These are phyloP conservation scores for Heliothis subflexa DNA, from an alignment of 1,140 invertebrate genomes.

Conservation along the genomic window DNA sequence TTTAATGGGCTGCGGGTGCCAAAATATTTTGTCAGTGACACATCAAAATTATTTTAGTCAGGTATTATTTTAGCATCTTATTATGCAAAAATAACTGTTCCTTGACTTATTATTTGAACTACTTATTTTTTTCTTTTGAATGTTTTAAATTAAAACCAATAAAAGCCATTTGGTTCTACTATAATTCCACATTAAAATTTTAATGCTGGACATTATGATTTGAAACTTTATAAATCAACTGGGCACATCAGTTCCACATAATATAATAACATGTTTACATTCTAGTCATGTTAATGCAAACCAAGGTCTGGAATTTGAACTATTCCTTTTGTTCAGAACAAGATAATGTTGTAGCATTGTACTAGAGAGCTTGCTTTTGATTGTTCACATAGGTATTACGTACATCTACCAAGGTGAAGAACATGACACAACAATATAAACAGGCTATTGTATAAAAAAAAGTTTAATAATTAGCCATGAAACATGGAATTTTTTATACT, in stretches of 20 bases:
- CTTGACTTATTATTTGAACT: not conserved
- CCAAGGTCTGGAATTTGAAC: slow-evolving; percentile 29
- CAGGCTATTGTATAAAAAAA: not conserved
- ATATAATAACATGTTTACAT: slow-evolving; percentile 9
- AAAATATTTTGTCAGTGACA: slow-evolving; percentile 48
- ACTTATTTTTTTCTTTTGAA: not conserved
- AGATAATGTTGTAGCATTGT: slow-evolving; percentile 25
- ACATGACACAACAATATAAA: not conserved
- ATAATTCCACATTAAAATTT: too few species aligned
- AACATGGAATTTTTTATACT: too few species aligned
- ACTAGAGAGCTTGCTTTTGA: not conserved
- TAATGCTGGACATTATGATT: too few species aligned
- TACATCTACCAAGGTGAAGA: slow-evolving; percentile 15
- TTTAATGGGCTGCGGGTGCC: slow-evolving; percentile 52
- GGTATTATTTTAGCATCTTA: slow-evolving; percentile 5
- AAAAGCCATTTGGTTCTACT: too few species aligned
- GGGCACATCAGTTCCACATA: not conserved
- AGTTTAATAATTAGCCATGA: not conserved
- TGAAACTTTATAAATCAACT: too few species aligned
- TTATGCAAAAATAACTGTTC: slow-evolving; percentile 7
- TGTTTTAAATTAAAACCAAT: not conserved
- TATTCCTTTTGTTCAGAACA: slow-evolving; percentile 24
- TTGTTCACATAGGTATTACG: not conserved
- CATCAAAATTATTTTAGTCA: slow-evolving; percentile 36
- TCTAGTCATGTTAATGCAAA: not conserved